phyloP scores from a whole-genome alignment of 2,888 invertebrate species.

The Empis stercorea region DNA sequence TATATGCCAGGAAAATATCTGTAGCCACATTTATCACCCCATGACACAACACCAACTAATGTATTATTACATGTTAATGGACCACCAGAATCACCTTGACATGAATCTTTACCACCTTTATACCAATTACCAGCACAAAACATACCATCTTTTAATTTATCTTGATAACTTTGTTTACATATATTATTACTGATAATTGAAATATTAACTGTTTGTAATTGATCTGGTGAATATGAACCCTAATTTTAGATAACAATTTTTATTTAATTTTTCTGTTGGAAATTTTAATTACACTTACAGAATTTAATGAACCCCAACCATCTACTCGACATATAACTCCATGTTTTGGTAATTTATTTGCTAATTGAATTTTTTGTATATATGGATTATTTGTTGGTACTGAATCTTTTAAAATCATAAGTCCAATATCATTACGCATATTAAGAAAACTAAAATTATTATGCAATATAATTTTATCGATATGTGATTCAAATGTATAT shows the following conservation, averaged over 20 bases:
- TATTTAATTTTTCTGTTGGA: too few species aligned
- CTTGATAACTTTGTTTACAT: too few species aligned
- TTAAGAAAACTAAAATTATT: slow-evolving; percentile 21
- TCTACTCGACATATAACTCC: slow-evolving; percentile 26
- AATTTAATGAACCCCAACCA: slow-evolving; percentile 29
- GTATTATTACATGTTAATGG: slow-evolving; percentile 50
- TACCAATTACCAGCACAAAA: too few species aligned
- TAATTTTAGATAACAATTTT: too few species aligned
- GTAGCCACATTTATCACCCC: slow-evolving; percentile 64
- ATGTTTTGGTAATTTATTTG: slow-evolving; percentile 7
- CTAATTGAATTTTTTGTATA: slow-evolving; percentile 22
- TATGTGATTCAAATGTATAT: slow-evolving; percentile 21
- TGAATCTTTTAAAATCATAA: slow-evolving; percentile 22
- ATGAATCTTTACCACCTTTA: too few species aligned
- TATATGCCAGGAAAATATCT: slow-evolving; percentile 60
- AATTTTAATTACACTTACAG: slow-evolving; percentile 13
- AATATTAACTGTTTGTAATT: too few species aligned
- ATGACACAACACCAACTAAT: slow-evolving; percentile 63
- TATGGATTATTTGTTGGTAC: slow-evolving; percentile 24
- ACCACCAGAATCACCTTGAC: slow-evolving; percentile 64
- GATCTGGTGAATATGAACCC: too few species aligned
- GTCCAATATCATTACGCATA: slow-evolving; percentile 24
- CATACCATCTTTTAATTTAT: too few species aligned
- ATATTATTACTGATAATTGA: too few species aligned
- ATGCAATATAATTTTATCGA: slow-evolving; percentile 17